These are phyloP conservation scores for Marcusenius ussheri DNA, from an alignment of 2,113 vertebrate species.

Conservation along the genomic window DNA sequence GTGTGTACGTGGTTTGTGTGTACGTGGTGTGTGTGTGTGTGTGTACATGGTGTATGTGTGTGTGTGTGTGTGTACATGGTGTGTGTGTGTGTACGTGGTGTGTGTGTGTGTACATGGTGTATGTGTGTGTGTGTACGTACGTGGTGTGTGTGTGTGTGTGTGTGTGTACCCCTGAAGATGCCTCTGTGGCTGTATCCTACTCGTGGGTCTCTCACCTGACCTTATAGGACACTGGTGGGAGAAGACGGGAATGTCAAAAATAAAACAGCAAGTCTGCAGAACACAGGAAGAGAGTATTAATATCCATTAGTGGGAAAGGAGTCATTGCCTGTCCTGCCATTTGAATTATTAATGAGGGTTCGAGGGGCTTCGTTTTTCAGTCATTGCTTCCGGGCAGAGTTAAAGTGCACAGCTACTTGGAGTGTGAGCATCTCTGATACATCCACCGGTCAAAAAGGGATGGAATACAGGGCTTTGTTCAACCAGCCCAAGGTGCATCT, in stretches of 20 bases:
- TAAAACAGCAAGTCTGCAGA: background rate
- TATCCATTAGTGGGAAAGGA: background rate
- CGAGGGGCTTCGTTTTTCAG: conserved; percentile 10
- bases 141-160: background rate
- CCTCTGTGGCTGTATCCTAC: background rate
- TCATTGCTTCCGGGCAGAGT: background rate
- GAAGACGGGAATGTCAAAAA: background rate
- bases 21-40: background rate
- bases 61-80: too few relatives aligned
- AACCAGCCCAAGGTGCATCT: background rate
- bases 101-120: too few relatives aligned
- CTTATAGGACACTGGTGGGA: background rate
- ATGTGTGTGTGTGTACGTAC: background rate
- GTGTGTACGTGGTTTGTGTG: too few relatives aligned
- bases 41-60: background rate
- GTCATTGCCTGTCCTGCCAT: background rate
- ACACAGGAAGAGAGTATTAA: conserved; percentile 19
- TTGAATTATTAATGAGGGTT: conserved; percentile 9
- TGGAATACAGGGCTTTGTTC: background rate
- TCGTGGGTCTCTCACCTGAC: background rate
- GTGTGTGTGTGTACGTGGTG: background rate
- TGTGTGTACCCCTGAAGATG: background rate
- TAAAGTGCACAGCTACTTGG: background rate
- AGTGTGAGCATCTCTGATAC: background rate
- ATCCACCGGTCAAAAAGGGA: background rate